A percentile compares a stretch with the other conserved stretches of the same genome.
Evolutionary conservation across 2,797 vertebrate species (phyloP).

Genomic region (Rhinatrema bivittatum): DNA sequence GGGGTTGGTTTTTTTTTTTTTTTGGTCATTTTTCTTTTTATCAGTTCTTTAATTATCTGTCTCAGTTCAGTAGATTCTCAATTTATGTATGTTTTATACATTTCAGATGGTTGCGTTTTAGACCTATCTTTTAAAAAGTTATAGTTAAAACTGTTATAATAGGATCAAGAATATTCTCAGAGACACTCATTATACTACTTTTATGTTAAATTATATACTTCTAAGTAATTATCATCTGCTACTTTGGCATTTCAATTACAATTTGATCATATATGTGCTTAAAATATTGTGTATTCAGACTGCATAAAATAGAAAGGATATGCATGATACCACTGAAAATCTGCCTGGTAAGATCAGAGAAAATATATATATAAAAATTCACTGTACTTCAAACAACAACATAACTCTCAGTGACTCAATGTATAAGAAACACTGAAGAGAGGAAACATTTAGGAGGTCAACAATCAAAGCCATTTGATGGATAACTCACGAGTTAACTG

Average conservation of each 20-base stretch:
- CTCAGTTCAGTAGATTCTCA: conserved; percentile 9
- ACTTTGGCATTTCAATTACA: conserved; percentile 4
- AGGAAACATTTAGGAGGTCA: too few species aligned
- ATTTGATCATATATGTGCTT: background rate
- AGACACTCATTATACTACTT: conserved; percentile 27
- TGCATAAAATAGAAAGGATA: too few species aligned
- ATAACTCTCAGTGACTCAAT: too few species aligned
- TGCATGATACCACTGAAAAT: too few species aligned
- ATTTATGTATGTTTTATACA: background rate
- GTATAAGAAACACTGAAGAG: too few species aligned
- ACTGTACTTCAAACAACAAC: too few species aligned
- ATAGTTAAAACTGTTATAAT: background rate
- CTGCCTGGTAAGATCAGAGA: too few species aligned
- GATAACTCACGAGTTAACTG: too few species aligned
- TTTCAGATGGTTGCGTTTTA: conserved; percentile 5
- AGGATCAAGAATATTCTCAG: conserved; percentile 16
- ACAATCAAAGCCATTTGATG: too few species aligned
- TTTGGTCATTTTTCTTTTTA: conserved; percentile 5
- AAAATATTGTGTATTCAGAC: background rate
- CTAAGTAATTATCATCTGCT: conserved; percentile 14
- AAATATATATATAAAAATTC: too few species aligned
- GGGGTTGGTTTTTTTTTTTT: background rate
- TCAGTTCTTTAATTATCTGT: conserved; percentile 1
- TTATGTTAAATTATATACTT: conserved; percentile 19
- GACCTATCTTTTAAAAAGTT: conserved; percentile 11